These are phyloP conservation scores for Caenorhabditis sulstoni DNA, from an alignment of 2,888 invertebrate species.

Conservation along the genomic window DNA sequence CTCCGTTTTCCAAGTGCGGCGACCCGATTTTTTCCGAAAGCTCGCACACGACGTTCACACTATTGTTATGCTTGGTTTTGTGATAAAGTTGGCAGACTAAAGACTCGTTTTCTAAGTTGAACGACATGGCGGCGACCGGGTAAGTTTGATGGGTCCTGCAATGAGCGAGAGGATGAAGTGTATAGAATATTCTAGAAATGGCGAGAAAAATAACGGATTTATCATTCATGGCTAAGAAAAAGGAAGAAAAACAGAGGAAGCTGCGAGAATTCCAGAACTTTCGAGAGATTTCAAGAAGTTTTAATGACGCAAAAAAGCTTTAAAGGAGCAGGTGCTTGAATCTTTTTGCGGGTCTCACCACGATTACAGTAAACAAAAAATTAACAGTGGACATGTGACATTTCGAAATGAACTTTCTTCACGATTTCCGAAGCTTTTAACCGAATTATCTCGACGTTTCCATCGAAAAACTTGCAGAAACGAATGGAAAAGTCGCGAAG, in stretches of 20 bases:
- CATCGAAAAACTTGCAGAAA: slow-evolving; percentile 4
- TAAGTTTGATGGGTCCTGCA: slow-evolving; percentile 59
- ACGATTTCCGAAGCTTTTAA: neutral
- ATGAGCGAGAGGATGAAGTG: neutral
- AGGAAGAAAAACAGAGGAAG: neutral
- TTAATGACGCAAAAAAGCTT: neutral
- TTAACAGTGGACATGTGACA: neutral
- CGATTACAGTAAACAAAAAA: slow-evolving; percentile 5
- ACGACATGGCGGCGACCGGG: slow-evolving; percentile 56
- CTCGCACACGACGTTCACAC: slow-evolving; percentile 57
- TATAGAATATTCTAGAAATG: slow-evolving; percentile 10
- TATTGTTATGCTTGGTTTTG: slow-evolving; percentile 54
- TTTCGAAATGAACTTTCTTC: neutral
- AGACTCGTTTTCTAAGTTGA: slow-evolving; percentile 58
- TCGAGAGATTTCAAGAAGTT: neutral
- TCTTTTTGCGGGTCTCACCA: neutral
- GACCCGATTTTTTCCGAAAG: slow-evolving; percentile 52
- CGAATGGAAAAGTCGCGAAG: slow-evolving; percentile 23
- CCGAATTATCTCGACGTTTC: too few relatives aligned
- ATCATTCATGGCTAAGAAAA: too few relatives aligned
- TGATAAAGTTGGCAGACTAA: slow-evolving; percentile 54
- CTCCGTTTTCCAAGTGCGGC: slow-evolving; percentile 46
- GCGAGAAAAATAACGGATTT: neutral
- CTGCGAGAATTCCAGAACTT: too few relatives aligned
- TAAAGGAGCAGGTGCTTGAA: slow-evolving; percentile 13